Conservation (phyloP, 2,797 vertebrate genomes). For the Sparus aurata region DNA sequence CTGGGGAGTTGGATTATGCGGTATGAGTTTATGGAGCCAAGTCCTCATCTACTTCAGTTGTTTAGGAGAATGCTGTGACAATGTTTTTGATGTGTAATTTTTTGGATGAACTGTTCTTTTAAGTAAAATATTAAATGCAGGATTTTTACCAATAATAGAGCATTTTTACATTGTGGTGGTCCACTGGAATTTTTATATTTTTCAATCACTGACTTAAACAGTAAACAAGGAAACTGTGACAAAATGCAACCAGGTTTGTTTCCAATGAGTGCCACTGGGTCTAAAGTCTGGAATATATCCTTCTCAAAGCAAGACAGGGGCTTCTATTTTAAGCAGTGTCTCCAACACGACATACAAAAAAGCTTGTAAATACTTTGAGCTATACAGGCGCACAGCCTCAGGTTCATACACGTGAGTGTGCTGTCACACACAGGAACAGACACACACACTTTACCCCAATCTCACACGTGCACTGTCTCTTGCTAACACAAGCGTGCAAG, state of each 20-base stretch:
- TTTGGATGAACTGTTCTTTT: not conserved
- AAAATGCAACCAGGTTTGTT: conserved; percentile 4
- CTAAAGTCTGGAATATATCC: conserved; percentile 27
- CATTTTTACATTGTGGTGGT: conserved; percentile 2
- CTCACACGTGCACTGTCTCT: conserved; percentile 6
- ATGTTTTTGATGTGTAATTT: too few relatives aligned
- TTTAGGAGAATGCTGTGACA: too few relatives aligned
- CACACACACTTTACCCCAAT: not conserved
- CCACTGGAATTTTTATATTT: not conserved
- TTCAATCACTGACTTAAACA: conserved; percentile 5
- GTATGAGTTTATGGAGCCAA: too few relatives aligned
- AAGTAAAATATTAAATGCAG: not conserved
- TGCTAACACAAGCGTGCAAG: conserved; percentile 13
- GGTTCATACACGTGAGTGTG: not conserved
- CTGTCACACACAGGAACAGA: not conserved
- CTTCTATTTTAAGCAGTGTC: conserved; percentile 72
- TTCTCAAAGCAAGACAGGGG: conserved; percentile 37
- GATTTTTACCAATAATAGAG: not conserved
- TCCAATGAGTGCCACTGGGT: conserved; percentile 24
- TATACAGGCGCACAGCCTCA: not conserved
- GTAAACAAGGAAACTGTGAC: not conserved
- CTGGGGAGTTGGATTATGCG: too few relatives aligned
- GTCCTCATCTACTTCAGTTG: too few relatives aligned
- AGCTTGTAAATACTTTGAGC: conserved; percentile 61
- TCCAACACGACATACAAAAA: conserved; percentile 59